phyloP scores from a whole-genome alignment of 2,888 invertebrate genomes.

The Acanthoscelides obtectus region DNA sequence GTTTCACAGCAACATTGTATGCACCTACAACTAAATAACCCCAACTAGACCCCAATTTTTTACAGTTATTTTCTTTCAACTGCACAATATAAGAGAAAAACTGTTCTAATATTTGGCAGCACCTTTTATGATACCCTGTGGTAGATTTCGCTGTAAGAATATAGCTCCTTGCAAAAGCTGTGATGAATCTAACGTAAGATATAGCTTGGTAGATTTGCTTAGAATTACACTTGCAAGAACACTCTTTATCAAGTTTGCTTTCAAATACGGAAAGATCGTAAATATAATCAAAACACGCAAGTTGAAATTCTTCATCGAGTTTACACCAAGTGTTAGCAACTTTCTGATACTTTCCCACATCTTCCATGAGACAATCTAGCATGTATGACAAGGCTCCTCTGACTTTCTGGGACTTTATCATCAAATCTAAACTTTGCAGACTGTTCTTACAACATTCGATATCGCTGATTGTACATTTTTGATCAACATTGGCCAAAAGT shows the following conservation, averaged over 20 bases:
- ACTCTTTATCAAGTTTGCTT: background rate
- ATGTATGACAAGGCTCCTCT: background rate
- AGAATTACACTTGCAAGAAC: slow-evolving; percentile 13
- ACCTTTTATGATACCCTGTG: slow-evolving; percentile 8
- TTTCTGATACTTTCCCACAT: background rate
- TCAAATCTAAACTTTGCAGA: background rate
- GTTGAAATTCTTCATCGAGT: slow-evolving; percentile 4
- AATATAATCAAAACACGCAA: slow-evolving; percentile 12
- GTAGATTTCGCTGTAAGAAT: slow-evolving; percentile 1
- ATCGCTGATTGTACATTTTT: background rate
- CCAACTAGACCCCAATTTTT: slow-evolving; percentile 23
- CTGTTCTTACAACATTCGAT: background rate
- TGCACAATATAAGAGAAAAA: slow-evolving; percentile 19
- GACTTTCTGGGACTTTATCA: background rate
- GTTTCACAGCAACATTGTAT: slow-evolving; percentile 25
- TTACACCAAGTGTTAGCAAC: background rate
- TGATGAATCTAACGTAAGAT: slow-evolving; percentile 6
- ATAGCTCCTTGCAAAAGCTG: background rate
- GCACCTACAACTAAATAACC: slow-evolving; percentile 16
- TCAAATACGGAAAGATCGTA: slow-evolving; percentile 1
- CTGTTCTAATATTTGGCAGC: slow-evolving; percentile 12
- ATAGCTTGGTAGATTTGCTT: slow-evolving; percentile 7
- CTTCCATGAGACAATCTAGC: background rate
- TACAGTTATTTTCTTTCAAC: slow-evolving; percentile 21
- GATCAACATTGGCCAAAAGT: background rate